phyloP scores from a whole-genome alignment of 2,888 invertebrate genomes.

The Morpho achilles region DNA sequence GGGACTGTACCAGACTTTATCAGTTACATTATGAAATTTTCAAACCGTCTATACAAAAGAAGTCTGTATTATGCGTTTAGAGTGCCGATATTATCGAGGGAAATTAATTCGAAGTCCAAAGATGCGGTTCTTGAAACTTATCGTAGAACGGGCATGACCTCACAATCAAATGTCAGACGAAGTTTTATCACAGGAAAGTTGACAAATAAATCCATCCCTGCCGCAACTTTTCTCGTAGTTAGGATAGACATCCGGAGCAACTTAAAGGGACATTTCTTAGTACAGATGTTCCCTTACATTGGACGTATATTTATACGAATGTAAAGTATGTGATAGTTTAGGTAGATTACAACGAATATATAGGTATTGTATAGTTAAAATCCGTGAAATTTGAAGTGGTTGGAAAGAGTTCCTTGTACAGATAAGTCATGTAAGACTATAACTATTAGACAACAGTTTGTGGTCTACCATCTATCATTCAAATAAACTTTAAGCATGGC shows the following conservation, averaged over 20 bases:
- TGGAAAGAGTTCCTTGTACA: too few species aligned
- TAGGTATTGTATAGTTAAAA: too few species aligned
- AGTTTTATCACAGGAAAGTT: constrained; percentile 74
- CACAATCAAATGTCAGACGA: constrained; percentile 74
- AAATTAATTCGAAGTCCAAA: constrained; percentile 55
- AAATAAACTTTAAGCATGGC: too few species aligned
- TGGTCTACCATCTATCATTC: too few species aligned
- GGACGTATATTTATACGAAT: not conserved
- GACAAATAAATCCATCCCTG: constrained; percentile 68
- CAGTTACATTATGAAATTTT: not conserved
- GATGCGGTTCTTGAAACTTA: constrained; percentile 46
- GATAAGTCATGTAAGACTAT: too few species aligned
- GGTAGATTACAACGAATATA: too few species aligned
- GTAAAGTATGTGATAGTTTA: not conserved
- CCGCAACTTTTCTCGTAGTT: constrained; percentile 64
- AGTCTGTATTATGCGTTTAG: constrained; percentile 12
- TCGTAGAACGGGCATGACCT: constrained; percentile 58
- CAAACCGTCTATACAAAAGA: not conserved
- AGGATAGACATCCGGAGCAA: constrained; percentile 16
- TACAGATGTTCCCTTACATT: not conserved
- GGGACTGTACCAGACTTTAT: not conserved
- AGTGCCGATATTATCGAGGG: constrained; percentile 25
- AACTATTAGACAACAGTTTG: too few species aligned
- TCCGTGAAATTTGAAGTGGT: too few species aligned
- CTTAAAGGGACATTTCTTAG: not conserved